Base-by-base conservation (phyloP, 1,140 invertebrate species). In the Ganaspis sp. region DNA sequence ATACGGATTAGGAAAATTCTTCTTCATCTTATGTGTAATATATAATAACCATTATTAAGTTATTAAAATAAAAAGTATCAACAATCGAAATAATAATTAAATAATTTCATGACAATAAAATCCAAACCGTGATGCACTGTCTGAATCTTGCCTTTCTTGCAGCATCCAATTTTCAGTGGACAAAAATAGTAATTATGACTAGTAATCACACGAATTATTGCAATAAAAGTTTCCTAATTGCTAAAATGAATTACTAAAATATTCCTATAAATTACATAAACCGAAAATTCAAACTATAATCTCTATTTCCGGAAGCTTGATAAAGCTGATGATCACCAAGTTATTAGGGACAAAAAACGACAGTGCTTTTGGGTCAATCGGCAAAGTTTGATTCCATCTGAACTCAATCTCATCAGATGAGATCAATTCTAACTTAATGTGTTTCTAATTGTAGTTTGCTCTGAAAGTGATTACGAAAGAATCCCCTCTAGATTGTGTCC, bases 391-490 rank as follows among this genome's bases (percentile, higher is more conserved):
- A 29, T 64, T 64, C 15, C 12, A 64, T 64, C 58, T 29, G 23
- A 64, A 64, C 23, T 29, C 58, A 64, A 64, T 64, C 58, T 64
- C 58, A 64, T 64, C 12, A n/a, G 23, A 29, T 49, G 58, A 9
- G 15, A 64, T 64, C 12, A 29, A 34, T 21, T 64, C 58, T 29
- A 15, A 64, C 58, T 70, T 77, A 82, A 82, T 45, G 78, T 72
- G 49, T 76, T 72, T 49, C 78, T 75, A 81, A 78, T 81, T 75
- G 73, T 49, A 72, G 45, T 76, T 54, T 70, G 70, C 49, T 53
- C 75, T 72, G 69, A 37, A 82, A 78, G 77, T 81, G 75, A 84
- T 83, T 78, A 75, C 58, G 73, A 69, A 73, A 75, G 70, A 34
- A 19, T 49, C 34, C 12, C 42, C 34, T 71, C 26, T 17, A 45